Conservation (phyloP, 1,140 invertebrate genomes). For the Onthophagus taurus region DNA sequence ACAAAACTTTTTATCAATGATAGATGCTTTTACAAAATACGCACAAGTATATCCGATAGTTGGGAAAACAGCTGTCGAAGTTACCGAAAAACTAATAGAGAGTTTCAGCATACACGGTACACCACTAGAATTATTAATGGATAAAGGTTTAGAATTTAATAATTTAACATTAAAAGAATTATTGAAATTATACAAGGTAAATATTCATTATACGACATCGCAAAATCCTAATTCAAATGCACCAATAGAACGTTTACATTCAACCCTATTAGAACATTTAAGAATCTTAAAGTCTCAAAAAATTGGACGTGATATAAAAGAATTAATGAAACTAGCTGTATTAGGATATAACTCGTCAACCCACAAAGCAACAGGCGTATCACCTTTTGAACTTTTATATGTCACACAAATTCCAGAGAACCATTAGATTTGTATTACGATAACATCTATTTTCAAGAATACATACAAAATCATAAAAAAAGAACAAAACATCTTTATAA, state of each 20-base stretch:
- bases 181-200: conserved; percentile 17
- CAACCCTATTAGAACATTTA: conserved; percentile 12
- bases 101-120: conserved; percentile 14
- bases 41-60: conserved; percentile 8
- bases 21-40: conserved; percentile 20
- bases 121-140: conserved; percentile 14
- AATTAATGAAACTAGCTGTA: no score
- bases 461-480: no score
- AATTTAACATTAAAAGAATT: conserved; percentile 20
- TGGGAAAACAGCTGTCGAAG: conserved; percentile 9
- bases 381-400: no score
- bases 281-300: conserved; percentile 5
- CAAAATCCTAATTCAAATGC: conserved; percentile 12
- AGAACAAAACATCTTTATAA: no score
- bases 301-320: no score
- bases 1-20: conserved; percentile 23
- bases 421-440: no score
- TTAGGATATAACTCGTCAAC: no score
- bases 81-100: conserved; percentile 14
- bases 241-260: conserved; percentile 10
- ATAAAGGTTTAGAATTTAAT: conserved; percentile 18
- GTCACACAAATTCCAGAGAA: no score
- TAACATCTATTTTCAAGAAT: no score
- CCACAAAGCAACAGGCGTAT: no score
- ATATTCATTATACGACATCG: conserved; percentile 16